These are phyloP conservation scores for Acropternis orthonyx DNA, from an alignment of 2,797 vertebrate genomes.

Conservation along the genomic window DNA sequence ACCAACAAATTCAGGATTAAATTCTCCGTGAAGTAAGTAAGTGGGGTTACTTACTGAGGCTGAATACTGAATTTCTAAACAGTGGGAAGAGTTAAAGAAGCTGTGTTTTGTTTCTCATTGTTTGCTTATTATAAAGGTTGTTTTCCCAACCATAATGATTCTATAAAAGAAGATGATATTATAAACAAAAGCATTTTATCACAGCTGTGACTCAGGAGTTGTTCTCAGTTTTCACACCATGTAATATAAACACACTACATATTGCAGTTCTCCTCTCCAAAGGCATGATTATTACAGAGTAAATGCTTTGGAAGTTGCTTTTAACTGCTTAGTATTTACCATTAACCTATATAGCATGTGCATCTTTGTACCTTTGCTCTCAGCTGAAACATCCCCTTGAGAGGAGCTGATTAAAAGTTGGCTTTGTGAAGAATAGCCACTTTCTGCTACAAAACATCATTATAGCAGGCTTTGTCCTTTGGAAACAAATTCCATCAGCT, in stretches of 20 bases:
- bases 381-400: not conserved
- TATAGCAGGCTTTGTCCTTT: not conserved
- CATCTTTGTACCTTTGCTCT: not conserved
- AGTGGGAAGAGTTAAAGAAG: not conserved
- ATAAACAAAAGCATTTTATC: not conserved
- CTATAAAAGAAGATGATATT: not conserved
- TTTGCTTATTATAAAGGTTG: not conserved
- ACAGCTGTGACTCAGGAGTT: not conserved
- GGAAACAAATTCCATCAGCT: not conserved
- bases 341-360: fast-evolving
- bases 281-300: not conserved
- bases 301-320: not conserved
- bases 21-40: not conserved
- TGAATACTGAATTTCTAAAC: not conserved
- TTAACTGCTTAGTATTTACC: not conserved
- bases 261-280: not conserved
- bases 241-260: not conserved
- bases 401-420: not conserved
- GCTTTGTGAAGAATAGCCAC: not conserved
- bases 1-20: not conserved
- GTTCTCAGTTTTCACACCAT: not conserved
- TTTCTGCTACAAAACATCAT: not conserved
- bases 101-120: fast-evolving
- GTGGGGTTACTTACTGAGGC: not conserved
- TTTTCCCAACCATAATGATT: not conserved